Percentiles rank a stretch among this genome's conserved stretches.
These are phyloP conservation scores for Pseudois nayaur DNA, from an alignment of 2,113 vertebrate species.

Conservation along the genomic window DNA sequence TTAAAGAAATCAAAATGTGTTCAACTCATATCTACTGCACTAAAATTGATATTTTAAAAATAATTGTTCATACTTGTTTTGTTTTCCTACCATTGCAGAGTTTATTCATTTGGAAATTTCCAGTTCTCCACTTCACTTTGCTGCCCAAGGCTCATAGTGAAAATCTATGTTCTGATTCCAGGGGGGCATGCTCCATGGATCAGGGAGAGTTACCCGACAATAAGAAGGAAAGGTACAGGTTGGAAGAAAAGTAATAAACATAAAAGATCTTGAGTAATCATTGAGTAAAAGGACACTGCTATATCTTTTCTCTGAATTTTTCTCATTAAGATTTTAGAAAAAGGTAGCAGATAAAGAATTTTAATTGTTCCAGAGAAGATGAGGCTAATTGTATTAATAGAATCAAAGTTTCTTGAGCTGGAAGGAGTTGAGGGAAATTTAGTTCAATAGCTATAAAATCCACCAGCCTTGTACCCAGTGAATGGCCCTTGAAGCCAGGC, in stretches of 20 bases:
- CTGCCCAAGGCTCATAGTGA: slow-evolving; percentile 37
- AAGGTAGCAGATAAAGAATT: neutral
- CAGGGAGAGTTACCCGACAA: slow-evolving; percentile 4
- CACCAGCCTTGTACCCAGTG: neutral
- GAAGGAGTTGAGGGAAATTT: neutral
- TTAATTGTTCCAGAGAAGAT: neutral
- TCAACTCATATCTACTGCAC: neutral
- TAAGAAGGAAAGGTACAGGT: slow-evolving; percentile 30
- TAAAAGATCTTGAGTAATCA: slow-evolving; percentile 38
- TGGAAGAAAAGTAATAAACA: slow-evolving; percentile 32
- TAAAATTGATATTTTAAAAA: slow-evolving; percentile 14
- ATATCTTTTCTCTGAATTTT: slow-evolving; percentile 3
- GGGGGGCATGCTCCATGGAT: neutral
- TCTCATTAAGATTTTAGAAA: slow-evolving; percentile 28
- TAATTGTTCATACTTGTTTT: slow-evolving; percentile 12
- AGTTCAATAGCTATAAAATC: neutral
- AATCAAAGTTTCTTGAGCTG: neutral
- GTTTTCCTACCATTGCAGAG: neutral
- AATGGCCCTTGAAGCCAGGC: neutral
- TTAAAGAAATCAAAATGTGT: neutral
- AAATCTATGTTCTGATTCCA: slow-evolving; percentile 44
- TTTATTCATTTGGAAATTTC: slow-evolving; percentile 48
- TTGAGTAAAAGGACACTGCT: neutral
- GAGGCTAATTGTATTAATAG: neutral
- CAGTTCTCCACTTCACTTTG: slow-evolving; percentile 25